Base-by-base conservation (phyloP, 2,113 vertebrate genomes). In the Scomber scombrus region DNA sequence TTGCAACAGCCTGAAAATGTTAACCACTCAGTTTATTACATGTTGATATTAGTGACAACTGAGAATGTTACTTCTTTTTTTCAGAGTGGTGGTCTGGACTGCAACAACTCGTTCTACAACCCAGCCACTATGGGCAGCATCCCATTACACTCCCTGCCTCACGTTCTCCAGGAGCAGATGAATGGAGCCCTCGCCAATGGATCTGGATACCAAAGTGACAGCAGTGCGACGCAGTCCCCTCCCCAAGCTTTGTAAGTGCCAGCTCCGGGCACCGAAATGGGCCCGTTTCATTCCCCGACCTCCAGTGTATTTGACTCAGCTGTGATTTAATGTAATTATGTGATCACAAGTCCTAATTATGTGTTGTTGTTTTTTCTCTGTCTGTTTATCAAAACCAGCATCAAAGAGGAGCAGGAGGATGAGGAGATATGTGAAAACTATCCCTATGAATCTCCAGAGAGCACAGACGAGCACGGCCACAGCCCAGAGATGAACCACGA, bases 401-500 rank as follows among this genome's bases (percentile, higher is more conserved):
- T 99, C 78, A 99, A 99, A 95, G 97, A 97, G 87, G 97, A 99
- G 89, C 97, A 96, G 12, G 94, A 97, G 84, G 97, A 98, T 54
- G 96, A 96, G 55, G 98, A 99, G 84, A 97, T 98, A 81, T 95
- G 96, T 63, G 97, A 97, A 93, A 96, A 95, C 65, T 96, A 96
- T 0, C 94, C 91, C 23, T 93, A 91, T 3, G 93, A 97, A 51
- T 98, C 97, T 80, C 95, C 97, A 69, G 97, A 96, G 94, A 97
- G 96, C 93, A 96, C 95, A 85, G 97, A 97, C 80, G 97, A 97
- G 92, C 96, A 96, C 85, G 96, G 96, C 93, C 88, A 88, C 88
- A 94, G 94, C 83, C 96, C 97, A 64, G 97, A 97, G 86, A 95
- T 95, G 58, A 95, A 96, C 90, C 96, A 95, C 0, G 95, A 97